Percentiles rank a stretch among this genome's conserved stretches.
Conservation (phyloP, 2,888 invertebrate genomes). For the Drosophila longiperda region DNA sequence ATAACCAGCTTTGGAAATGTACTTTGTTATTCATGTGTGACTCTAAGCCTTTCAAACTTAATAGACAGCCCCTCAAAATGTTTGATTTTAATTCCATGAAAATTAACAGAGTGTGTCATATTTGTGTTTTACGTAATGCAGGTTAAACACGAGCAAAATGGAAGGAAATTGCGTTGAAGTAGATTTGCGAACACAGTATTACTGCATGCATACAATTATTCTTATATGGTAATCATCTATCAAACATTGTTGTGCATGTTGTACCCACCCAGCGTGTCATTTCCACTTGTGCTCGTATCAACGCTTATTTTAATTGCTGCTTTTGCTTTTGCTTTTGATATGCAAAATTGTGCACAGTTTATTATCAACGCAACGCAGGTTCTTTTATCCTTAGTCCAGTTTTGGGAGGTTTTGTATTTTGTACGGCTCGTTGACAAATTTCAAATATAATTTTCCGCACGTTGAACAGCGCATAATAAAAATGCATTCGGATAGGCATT, state of each 20-base stretch:
- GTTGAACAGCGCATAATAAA: constrained; percentile 30
- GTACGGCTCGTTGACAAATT: constrained; percentile 54
- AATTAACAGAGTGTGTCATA: constrained; percentile 70
- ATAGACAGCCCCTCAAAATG: constrained; percentile 19
- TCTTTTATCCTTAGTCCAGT: constrained; percentile 49
- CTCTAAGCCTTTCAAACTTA: background rate
- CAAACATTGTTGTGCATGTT: constrained; percentile 52
- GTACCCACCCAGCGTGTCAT: constrained; percentile 17
- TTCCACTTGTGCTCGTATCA: constrained; percentile 36
- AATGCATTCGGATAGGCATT: constrained; percentile 31
- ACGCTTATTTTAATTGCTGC: constrained; percentile 72
- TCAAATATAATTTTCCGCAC: constrained; percentile 67
- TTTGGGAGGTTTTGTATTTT: constrained; percentile 34
- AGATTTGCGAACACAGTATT: constrained; percentile 15
- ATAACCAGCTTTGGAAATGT: background rate
- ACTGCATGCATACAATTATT: constrained; percentile 7
- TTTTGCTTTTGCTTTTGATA: constrained; percentile 71
- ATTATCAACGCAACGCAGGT: constrained; percentile 63
- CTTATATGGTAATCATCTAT: constrained; percentile 60
- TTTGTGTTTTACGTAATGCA: constrained; percentile 61
- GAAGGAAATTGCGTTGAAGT: constrained; percentile 10
- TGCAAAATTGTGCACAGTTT: constrained; percentile 73
- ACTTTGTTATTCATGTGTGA: background rate
- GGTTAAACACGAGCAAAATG: constrained; percentile 38
- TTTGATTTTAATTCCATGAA: constrained; percentile 66